Evolutionary conservation across 2,888 invertebrate species (phyloP), one percentile per base, ranked within the genome.

Genomic region (Lutraria lutraria): DNA sequence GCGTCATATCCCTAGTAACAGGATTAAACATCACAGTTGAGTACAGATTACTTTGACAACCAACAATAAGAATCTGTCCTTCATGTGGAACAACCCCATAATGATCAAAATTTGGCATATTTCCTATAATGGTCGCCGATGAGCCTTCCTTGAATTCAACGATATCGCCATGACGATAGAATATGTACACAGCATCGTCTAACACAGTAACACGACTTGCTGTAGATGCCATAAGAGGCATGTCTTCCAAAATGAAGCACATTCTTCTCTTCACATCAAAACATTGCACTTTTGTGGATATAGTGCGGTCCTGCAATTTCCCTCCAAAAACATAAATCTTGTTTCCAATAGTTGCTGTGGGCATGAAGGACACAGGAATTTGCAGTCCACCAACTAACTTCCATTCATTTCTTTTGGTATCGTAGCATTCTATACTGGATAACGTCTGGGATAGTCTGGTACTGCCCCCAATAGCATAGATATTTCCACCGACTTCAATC

Each of bases 241-340:
- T 87, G 29, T 91, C 86, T 29, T 91, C 93, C 16, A 93, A 25
- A 19, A 93, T 76, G 15, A 80, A 89, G 68, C 91, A 90, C n/a
- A 60, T 52, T 52, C 81, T 87, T 53, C 76, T 90, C 29, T 79
- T 82, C 21, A 89, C 86, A 83, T 94, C 93, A 81, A 88, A 94
- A 54, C 88, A 90, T 72, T 94, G 94, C 31, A 94, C 93, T 34
- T 93, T 89, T 56, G 90, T 87, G 13, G 93, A 89, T 21, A 93
- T 53, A n/a, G 91, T 89, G 25, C 93, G 83, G 79, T 93, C 93
- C 34, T 87, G 68, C 63, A 90, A 34, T 81, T 93, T 94, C 2
- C 94, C 94, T n/a, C 94, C 94, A 93, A 94, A 93, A 6, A 90
- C 89, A 79, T 92, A 93, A 34, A 94, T 93, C 82, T 68, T 92